Evolutionary conservation across 1,140 invertebrate species (phyloP).

Genomic region (Zaprionus ornatus): DNA sequence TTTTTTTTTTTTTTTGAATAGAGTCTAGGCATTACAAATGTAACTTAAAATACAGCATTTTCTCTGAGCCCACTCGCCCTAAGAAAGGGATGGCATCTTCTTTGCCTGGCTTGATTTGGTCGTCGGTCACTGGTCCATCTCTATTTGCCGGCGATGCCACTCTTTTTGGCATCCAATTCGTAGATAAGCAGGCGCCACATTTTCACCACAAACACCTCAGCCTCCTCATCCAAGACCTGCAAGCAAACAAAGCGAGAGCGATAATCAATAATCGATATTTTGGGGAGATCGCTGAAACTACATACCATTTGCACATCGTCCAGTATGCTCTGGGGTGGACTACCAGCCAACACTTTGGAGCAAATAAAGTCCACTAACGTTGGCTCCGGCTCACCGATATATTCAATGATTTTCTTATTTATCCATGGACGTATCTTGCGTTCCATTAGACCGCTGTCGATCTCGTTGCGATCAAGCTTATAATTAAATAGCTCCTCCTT

Average conservation of each 20-base stretch:
- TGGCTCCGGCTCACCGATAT: conserved; percentile 99
- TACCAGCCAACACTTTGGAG: conserved; percentile 97
- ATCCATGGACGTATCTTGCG: conserved; percentile 99
- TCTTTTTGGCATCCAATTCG: conserved; percentile 99
- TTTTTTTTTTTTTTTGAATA: conserved; percentile 19
- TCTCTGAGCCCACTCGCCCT: conserved; percentile 14
- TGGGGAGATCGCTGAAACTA: background rate
- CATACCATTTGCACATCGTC: conserved; percentile 99
- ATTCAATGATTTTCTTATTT: conserved; percentile 99
- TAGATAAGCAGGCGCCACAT: conserved; percentile 99
- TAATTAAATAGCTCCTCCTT: conserved; percentile 98
- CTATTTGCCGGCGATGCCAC: conserved; percentile 84
- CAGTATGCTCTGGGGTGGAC: conserved; percentile 95
- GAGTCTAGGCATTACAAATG: conserved; percentile 46
- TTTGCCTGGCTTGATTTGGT: conserved; percentile 12
- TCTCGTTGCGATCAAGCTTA: conserved; percentile 94
- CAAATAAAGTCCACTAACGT: conserved; percentile 99
- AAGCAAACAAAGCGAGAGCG: background rate
- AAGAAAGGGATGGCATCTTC: conserved; percentile 3
- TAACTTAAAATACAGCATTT: conserved; percentile 52
- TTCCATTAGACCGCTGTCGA: conserved; percentile 93
- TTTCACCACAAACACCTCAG: conserved; percentile 99
- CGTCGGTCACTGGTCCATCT: conserved; percentile 5
- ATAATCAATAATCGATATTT: background rate
- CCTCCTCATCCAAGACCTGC: conserved; percentile 99